Percentiles rank a stretch among this genome's conserved stretches.
These are phyloP conservation scores for rabbit (Oryctolagus cuniculus) DNA, from an alignment of 2,113 vertebrate genomes.

Conservation along the genomic window DNA sequence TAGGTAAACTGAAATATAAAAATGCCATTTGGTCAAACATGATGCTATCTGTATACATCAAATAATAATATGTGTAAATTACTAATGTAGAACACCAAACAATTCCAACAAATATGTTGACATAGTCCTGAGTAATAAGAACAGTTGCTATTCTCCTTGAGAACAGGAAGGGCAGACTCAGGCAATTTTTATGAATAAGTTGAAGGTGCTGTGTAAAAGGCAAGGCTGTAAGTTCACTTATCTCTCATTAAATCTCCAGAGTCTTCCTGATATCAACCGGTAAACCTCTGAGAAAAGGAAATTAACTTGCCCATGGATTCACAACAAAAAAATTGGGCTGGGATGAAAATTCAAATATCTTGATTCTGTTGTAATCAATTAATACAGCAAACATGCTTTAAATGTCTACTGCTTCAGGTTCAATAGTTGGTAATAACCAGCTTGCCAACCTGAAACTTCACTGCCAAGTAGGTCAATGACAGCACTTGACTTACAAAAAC, in stretches of 20 bases:
- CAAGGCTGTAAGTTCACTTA: background rate
- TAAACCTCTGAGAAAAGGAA: conserved; percentile 2
- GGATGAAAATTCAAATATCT: background rate
- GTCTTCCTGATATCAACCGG: background rate
- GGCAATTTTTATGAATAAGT: background rate
- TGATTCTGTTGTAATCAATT: conserved; percentile 21
- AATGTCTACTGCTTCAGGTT: conserved; percentile 3
- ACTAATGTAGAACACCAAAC: conserved; percentile 7
- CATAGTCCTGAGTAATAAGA: conserved; percentile 16
- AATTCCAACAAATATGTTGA: conserved; percentile 7
- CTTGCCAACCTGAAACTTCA: background rate
- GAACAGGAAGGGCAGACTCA: background rate
- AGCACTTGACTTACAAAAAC: background rate
- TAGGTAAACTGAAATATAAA: conserved; percentile 18
- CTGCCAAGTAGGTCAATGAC: background rate
- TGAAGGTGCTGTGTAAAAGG: conserved; percentile 8
- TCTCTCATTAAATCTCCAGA: background rate
- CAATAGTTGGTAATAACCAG: no score
- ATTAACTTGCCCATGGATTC: conserved; percentile 27
- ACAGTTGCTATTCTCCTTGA: background rate
- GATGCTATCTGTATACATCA: background rate
- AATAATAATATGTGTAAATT: conserved; percentile 18
- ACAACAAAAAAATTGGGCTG: background rate
- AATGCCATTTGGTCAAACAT: background rate
- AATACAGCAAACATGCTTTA: conserved; percentile 24